A percentile compares a stretch with the other conserved stretches of the same genome.
phyloP scores from a whole-genome alignment of 2,797 vertebrate genomes.

The Lagocephalus sceleratus region DNA sequence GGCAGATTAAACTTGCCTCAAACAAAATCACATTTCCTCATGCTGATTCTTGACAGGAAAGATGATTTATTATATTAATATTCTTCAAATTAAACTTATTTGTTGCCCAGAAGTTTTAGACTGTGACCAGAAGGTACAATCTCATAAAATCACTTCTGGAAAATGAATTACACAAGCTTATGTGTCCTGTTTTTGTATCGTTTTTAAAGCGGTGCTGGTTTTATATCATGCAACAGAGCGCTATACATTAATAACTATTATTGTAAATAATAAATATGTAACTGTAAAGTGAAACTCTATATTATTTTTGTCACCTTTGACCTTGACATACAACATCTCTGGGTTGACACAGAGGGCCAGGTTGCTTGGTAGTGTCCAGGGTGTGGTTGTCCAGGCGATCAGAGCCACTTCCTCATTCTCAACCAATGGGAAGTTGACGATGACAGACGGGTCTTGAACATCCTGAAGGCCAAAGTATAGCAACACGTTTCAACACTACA shows the following conservation, averaged over 20 bases:
- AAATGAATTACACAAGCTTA: too few relatives aligned
- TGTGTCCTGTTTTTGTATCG: too few relatives aligned
- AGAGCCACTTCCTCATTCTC: conserved; percentile 82
- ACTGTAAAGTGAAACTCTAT: neutral
- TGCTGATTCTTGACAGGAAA: too few relatives aligned
- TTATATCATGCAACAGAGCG: too few relatives aligned
- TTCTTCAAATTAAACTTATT: neutral
- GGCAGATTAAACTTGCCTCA: too few relatives aligned
- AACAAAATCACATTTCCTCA: too few relatives aligned
- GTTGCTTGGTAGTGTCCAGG: conserved; percentile 97
- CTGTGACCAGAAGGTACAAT: neutral
- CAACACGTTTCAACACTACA: neutral
- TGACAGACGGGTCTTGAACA: conserved; percentile 95
- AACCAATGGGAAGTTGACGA: conserved; percentile 88
- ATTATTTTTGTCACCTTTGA: conserved; percentile 79
- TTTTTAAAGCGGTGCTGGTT: too few relatives aligned
- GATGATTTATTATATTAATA: neutral
- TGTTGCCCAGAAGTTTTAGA: neutral
- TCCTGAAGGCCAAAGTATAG: conserved; percentile 75
- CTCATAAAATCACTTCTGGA: neutral
- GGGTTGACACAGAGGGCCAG: conserved; percentile 93
- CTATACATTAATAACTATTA: too few relatives aligned
- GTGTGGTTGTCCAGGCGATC: conserved; percentile 98
- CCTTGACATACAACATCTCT: conserved; percentile 85
- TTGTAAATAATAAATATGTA: neutral